A percentile compares a stretch with the other conserved stretches of the same genome.
Evolutionary conservation across 2,797 vertebrate species (phyloP).

Genomic region (Pipistrellus nathusii): DNA sequence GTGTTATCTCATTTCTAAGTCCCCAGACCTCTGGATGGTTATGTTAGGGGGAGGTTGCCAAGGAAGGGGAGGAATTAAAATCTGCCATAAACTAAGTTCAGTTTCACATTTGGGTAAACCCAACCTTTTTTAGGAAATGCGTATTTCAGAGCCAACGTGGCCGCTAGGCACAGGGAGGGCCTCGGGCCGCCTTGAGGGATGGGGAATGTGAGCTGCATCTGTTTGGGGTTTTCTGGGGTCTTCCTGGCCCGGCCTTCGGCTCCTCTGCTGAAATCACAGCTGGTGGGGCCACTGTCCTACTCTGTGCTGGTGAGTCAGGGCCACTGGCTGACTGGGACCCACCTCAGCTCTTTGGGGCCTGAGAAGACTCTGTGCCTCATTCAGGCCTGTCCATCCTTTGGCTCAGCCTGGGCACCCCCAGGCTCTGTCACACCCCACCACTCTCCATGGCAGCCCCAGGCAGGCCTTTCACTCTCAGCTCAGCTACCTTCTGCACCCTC

Average conservation of each 20-base stretch:
- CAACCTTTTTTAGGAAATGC: neutral
- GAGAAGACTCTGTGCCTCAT: neutral
- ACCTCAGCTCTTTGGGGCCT: neutral
- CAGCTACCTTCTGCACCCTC: neutral
- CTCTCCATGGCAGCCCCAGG: neutral
- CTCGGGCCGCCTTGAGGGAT: neutral
- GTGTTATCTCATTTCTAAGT: neutral
- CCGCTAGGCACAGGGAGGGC: neutral
- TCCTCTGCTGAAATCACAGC: conserved; percentile 14
- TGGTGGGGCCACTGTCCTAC: neutral
- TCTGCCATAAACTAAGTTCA: neutral
- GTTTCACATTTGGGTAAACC: neutral
- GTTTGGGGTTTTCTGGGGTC: neutral
- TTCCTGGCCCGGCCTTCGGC: neutral
- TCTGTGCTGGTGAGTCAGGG: neutral
- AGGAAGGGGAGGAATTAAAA: neutral
- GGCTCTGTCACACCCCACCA: neutral
- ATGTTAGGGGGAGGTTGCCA: neutral
- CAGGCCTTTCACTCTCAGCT: neutral
- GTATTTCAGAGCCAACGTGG: neutral
- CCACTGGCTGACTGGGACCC: neutral
- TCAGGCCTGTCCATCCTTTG: neutral
- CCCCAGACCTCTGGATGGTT: neutral
- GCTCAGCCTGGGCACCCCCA: neutral
- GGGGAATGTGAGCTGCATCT: neutral